Evolutionary conservation across 2,888 invertebrate genomes (phyloP).

Genomic region (Ectropis crepuscularia): DNA sequence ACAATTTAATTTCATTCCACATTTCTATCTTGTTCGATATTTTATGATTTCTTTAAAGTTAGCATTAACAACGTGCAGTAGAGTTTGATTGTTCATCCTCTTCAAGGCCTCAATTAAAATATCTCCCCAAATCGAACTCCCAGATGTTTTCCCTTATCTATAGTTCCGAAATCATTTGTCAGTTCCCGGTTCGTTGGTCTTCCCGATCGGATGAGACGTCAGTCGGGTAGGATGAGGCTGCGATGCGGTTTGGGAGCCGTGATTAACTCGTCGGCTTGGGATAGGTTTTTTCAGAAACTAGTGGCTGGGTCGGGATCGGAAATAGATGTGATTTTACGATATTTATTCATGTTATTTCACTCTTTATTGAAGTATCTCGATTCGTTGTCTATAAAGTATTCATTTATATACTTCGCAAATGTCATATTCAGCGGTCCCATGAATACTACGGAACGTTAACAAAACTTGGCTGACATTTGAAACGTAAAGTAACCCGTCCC

Average conservation of each 20-base stretch:
- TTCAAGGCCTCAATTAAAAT: neutral
- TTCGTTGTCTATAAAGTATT: neutral
- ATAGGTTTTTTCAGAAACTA: slow-evolving; percentile 9
- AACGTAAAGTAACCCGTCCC: slow-evolving; percentile 38
- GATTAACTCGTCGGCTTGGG: slow-evolving; percentile 11
- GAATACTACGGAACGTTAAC: slow-evolving; percentile 18
- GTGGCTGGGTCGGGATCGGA: slow-evolving; percentile 1
- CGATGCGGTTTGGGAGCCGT: slow-evolving; percentile 24
- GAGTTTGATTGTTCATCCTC: neutral
- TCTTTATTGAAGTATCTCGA: neutral
- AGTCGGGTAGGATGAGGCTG: slow-evolving; percentile 13
- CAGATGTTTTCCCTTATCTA: slow-evolving; percentile 16
- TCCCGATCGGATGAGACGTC: slow-evolving; percentile 16
- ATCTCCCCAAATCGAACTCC: slow-evolving; percentile 12
- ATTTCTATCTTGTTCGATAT: neutral
- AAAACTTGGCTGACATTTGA: slow-evolving; percentile 37
- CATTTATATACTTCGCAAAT: neutral
- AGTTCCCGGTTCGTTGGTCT: slow-evolving; percentile 14
- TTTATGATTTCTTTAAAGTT: neutral
- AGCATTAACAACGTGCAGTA: too few relatives aligned
- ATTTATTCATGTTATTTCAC: neutral
- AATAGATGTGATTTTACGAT: neutral
- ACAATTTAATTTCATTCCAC: slow-evolving; percentile 6
- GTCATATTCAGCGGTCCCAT: slow-evolving; percentile 3
- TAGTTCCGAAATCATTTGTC: slow-evolving; percentile 21